Percentiles rank a stretch among this genome's conserved stretches.
Evolutionary conservation across 2,888 invertebrate genomes (phyloP).

Genomic region (Athalia circularis): DNA sequence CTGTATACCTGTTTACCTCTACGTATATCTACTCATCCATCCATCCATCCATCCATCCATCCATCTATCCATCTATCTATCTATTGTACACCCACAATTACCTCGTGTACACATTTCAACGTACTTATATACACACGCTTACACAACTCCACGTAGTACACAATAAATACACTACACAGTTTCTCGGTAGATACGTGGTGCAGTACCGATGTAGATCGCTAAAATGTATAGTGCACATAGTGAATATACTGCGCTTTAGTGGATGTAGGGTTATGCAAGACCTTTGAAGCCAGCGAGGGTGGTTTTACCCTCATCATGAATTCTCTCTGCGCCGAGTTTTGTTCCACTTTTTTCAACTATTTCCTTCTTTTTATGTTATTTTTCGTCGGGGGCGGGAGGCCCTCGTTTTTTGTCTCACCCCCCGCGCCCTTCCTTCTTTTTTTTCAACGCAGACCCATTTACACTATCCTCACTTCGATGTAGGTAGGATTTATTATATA

Average conservation of each 20-base stretch:
- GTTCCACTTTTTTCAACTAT: constrained; percentile 28
- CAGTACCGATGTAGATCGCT: background rate
- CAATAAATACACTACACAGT: too few species aligned
- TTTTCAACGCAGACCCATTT: background rate
- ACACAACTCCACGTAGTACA: too few species aligned
- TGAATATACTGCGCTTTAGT: background rate
- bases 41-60: too few species aligned
- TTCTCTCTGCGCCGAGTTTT: constrained; percentile 45
- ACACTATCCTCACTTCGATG: background rate
- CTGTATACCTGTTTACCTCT: too few species aligned
- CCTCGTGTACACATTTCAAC: too few species aligned
- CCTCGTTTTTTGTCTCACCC: constrained; percentile 31
- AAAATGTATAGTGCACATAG: constrained; percentile 7
- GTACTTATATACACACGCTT: too few species aligned
- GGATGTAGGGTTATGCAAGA: constrained; percentile 21
- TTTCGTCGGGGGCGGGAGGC: too few species aligned
- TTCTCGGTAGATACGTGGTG: too few species aligned
- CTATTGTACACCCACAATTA: too few species aligned
- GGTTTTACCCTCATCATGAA: constrained; percentile 46
- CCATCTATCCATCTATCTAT: too few species aligned
- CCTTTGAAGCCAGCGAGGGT: constrained; percentile 35
- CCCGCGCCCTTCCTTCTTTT: constrained; percentile 13
- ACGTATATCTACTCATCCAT: too few species aligned
- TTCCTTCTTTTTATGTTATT: constrained; percentile 17
- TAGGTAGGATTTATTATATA: too few species aligned